phyloP scores from a whole-genome alignment of 2,797 vertebrate species.

The Phylloscopus collybita region DNA sequence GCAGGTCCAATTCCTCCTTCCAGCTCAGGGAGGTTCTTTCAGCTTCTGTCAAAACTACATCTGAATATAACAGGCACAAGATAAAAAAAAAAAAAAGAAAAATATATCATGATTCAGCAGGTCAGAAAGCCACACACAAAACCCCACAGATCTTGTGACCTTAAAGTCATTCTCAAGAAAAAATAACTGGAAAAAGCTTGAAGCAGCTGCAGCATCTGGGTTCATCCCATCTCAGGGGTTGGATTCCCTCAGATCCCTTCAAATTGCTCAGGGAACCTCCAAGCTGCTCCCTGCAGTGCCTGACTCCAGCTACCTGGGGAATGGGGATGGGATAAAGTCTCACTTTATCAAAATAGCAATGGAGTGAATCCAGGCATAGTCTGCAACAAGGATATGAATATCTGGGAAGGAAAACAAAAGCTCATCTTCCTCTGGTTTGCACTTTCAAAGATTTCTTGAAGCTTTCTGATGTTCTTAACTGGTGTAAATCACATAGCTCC shows the following conservation, averaged over 20 bases:
- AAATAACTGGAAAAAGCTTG: not conserved
- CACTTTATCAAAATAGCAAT: not conserved
- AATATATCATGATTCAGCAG: not conserved
- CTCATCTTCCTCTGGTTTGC: not conserved
- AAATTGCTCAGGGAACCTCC: rapidly evolving
- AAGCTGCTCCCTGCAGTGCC: not conserved
- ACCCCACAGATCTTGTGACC: not conserved
- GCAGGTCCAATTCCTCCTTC: not conserved
- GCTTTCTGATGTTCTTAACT: not conserved
- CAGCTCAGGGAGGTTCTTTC: not conserved
- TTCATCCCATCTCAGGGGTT: not conserved
- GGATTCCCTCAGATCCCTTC: not conserved
- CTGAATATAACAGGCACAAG: not conserved
- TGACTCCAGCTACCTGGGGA: not conserved
- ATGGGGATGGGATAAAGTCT: not conserved
- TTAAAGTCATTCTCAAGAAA: not conserved
- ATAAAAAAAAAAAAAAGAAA: not conserved
- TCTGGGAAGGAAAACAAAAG: not conserved
- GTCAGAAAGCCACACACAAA: not conserved
- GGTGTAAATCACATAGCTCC: not conserved
- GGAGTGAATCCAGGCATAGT: not conserved
- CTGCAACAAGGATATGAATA: not conserved
- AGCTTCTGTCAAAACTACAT: not conserved
- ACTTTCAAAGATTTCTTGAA: not conserved
- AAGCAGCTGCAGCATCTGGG: not conserved